A percentile compares a stretch with the other conserved stretches of the same genome.
phyloP scores from a whole-genome alignment of 35 echinoderm and acorn worm genomes.

The Heliocidaris tuberculata region DNA sequence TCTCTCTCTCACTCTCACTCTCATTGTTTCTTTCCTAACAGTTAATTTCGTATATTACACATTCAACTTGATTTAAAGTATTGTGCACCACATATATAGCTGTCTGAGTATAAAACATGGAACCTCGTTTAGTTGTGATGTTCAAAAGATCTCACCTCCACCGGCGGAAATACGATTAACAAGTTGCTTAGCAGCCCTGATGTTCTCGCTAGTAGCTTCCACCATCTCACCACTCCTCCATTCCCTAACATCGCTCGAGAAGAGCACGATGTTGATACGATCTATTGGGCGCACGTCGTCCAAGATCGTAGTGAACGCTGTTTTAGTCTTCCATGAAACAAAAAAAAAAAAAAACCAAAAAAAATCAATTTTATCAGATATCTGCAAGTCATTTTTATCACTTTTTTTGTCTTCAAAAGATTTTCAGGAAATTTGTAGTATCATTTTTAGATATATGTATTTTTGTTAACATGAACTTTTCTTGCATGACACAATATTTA shows the following conservation, averaged over 20 bases:
- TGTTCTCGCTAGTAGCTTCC: slow-evolving; percentile 55
- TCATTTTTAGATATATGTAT: too few species aligned
- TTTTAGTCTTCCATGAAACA: slow-evolving; percentile 31
- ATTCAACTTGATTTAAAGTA: too few species aligned
- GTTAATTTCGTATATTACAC: too few species aligned
- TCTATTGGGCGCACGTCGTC: not conserved
- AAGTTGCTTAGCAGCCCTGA: slow-evolving; percentile 39
- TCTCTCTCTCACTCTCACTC: too few species aligned
- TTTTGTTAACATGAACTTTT: too few species aligned
- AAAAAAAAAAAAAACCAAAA: not conserved
- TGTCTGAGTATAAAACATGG: too few species aligned
- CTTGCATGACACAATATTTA: too few species aligned
- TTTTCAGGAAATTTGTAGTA: too few species aligned
- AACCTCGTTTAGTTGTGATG: too few species aligned
- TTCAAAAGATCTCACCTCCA: slow-evolving; percentile 53
- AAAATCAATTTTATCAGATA: slow-evolving; percentile 69
- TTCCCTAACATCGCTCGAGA: not conserved
- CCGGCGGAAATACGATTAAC: slow-evolving; percentile 35
- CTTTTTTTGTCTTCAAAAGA: too few species aligned
- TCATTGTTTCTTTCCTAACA: too few species aligned
- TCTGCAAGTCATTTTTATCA: slow-evolving; percentile 59
- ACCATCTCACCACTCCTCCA: slow-evolving; percentile 55
- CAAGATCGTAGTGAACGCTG: slow-evolving; percentile 17
- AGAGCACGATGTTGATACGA: slow-evolving; percentile 63
- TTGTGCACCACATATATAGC: too few species aligned